Percentiles rank a stretch among this genome's conserved stretches.
These are phyloP conservation scores for Rhagium mordax DNA, from an alignment of 2,888 invertebrate species.

Conservation along the genomic window DNA sequence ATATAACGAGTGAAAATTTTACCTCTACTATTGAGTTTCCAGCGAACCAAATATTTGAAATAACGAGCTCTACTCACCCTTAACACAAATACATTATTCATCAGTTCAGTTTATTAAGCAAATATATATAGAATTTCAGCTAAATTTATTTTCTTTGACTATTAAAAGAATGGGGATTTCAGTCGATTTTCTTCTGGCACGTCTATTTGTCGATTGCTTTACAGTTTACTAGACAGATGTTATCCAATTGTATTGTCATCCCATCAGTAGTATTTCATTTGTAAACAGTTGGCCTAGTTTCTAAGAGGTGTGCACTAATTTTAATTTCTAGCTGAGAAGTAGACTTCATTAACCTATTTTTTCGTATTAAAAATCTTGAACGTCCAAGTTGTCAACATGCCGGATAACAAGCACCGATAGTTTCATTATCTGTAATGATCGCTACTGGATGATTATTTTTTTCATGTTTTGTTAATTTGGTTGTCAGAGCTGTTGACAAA, in stretches of 20 bases:
- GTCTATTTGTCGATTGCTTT: neutral
- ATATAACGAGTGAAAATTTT: conserved; percentile 34
- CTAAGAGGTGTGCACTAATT: neutral
- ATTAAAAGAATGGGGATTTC: conserved; percentile 8
- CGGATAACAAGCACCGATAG: conserved; percentile 38
- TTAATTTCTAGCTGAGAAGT: neutral
- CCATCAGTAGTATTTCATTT: too few species aligned
- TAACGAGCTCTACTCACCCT: conserved; percentile 36
- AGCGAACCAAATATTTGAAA: conserved; percentile 32
- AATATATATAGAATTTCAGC: conserved; percentile 32
- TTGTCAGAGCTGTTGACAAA: conserved; percentile 56
- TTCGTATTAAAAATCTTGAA: neutral
- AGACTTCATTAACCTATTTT: neutral
- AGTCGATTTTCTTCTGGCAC: neutral
- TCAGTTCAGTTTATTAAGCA: conserved; percentile 31
- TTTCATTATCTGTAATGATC: conserved; percentile 44
- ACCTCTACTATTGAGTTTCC: conserved; percentile 29
- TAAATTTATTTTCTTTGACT: conserved; percentile 24
- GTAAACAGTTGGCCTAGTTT: neutral
- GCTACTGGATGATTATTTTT: conserved; percentile 49
- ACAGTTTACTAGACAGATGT: neutral
- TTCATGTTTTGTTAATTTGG: conserved; percentile 56
- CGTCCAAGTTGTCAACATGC: conserved; percentile 23
- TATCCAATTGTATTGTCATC: too few species aligned
- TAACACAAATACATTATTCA: conserved; percentile 37